Evolutionary conservation across 2,888 invertebrate species (phyloP), one percentile per base, ranked within the genome.

Genomic region (Cryptophagus acutangulus): DNA sequence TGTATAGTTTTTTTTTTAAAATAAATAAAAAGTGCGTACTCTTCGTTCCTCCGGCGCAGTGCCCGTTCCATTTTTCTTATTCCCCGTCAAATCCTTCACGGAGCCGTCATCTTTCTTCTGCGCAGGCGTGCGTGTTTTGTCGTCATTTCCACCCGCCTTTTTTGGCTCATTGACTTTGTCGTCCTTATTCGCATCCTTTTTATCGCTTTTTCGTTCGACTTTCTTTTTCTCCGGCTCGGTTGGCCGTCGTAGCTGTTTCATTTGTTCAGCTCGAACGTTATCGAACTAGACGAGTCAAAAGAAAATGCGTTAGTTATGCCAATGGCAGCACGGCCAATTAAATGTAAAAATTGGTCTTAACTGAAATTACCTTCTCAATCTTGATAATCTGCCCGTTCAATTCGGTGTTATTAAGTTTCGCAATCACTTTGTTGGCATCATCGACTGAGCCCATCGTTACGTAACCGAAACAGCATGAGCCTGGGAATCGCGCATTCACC

Each of bases 321-420:
- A n/a, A n/a, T n/a, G n/a, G n/a, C n/a, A n/a, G n/a, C n/a, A n/a
- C n/a, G n/a, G n/a, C n/a, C n/a, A n/a, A n/a, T n/a, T n/a, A n/a
- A n/a, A n/a, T n/a, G n/a, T n/a, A n/a, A n/a, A n/a, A n/a, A n/a
- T n/a, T n/a, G n/a, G n/a, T n/a, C n/a, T n/a, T n/a, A n/a, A n/a
- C n/a, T n/a, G n/a, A n/a, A n/a, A n/a, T 77, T 36, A 88, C 94
- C 71, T 89, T 87, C 68, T 95, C 95, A 36, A 96, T 92, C 10
- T 89, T 88, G 60, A 96, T 94, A 71, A 93, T 89, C 46, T 90
- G 84, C 1, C 95, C 95, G 66, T 95, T 93, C 33, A 96, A 74
- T 71, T 95, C 94, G 58, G 93, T 94, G 49, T 88, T 81, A 66
- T 95, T 91, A 39, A 96, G 75, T 66, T 91, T 83, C 59, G 87